phyloP scores from a whole-genome alignment of 2,888 invertebrate genomes.

The Mesopsocus fuscifrons region DNA sequence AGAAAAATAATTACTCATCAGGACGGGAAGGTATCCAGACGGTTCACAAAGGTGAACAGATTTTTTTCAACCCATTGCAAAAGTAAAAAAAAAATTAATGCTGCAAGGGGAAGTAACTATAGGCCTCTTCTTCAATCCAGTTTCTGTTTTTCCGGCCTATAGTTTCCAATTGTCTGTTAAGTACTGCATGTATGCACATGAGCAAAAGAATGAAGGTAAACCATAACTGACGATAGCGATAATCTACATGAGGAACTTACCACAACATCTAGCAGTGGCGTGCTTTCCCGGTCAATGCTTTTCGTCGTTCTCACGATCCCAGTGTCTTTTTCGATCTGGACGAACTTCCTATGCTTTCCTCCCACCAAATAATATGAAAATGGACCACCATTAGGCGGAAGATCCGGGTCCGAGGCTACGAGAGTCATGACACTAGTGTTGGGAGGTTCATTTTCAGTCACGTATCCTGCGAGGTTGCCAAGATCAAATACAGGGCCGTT shows the following conservation, averaged over 20 bases:
- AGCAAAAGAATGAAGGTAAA: too few relatives aligned
- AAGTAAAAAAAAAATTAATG: too few relatives aligned
- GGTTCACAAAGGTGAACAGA: too few relatives aligned
- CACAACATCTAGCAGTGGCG: constrained; percentile 49
- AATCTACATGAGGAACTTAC: too few relatives aligned
- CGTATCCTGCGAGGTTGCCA: constrained; percentile 48
- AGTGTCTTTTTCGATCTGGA: constrained; percentile 58
- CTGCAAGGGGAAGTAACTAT: too few relatives aligned
- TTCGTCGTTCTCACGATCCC: constrained; percentile 62
- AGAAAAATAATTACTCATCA: not conserved
- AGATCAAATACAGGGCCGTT: constrained; percentile 73
- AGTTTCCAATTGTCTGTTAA: too few relatives aligned
- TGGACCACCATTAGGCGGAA: constrained; percentile 79
- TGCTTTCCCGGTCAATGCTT: constrained; percentile 64
- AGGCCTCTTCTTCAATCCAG: too few relatives aligned
- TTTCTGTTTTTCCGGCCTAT: too few relatives aligned
- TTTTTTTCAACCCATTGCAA: too few relatives aligned
- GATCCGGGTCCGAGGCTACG: constrained; percentile 73
- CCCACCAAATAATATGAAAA: constrained; percentile 65
- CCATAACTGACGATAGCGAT: too few relatives aligned
- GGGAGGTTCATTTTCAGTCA: constrained; percentile 72
- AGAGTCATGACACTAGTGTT: constrained; percentile 67
- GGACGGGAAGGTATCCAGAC: too few relatives aligned
- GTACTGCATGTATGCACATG: too few relatives aligned
- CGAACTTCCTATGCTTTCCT: constrained; percentile 54